A percentile compares a stretch with the other conserved stretches of the same genome.
Conservation (phyloP, 2,888 invertebrate genomes). For the Alloplasta piceator region DNA sequence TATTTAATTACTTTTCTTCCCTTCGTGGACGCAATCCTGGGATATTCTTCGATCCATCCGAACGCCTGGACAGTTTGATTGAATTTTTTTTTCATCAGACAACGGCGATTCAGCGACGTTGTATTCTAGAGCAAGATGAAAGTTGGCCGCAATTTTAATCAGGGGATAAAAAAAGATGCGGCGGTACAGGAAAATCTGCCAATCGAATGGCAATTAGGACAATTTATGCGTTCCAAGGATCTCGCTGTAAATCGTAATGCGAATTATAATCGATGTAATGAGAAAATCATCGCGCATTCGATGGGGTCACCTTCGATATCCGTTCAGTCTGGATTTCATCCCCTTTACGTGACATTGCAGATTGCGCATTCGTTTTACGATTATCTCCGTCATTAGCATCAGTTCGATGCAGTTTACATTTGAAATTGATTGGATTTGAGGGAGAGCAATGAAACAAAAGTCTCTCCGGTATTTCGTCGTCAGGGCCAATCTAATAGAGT, state of each 20-base stretch:
- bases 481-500: background rate
- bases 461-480: background rate
- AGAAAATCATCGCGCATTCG: background rate
- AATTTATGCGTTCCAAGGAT: too few relatives aligned
- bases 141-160: too few relatives aligned
- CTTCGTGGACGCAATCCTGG: background rate
- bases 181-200: too few relatives aligned
- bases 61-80: background rate
- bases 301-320: background rate
- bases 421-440: background rate
- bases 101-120: background rate
- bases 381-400: constrained; percentile 34
- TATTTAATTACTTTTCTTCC: constrained; percentile 37
- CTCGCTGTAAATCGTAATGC: too few relatives aligned
- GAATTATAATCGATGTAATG: background rate
- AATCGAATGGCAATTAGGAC: too few relatives aligned
- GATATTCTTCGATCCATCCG: background rate
- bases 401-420: background rate
- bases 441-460: constrained; percentile 7
- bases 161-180: too few relatives aligned
- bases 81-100: background rate
- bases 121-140: too few relatives aligned
- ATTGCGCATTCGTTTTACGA: constrained; percentile 36
- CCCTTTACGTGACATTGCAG: constrained; percentile 13
- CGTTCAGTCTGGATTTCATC: background rate